Evolutionary conservation across 2,888 invertebrate species (phyloP).

Genomic region (Galeruca laticollis): DNA sequence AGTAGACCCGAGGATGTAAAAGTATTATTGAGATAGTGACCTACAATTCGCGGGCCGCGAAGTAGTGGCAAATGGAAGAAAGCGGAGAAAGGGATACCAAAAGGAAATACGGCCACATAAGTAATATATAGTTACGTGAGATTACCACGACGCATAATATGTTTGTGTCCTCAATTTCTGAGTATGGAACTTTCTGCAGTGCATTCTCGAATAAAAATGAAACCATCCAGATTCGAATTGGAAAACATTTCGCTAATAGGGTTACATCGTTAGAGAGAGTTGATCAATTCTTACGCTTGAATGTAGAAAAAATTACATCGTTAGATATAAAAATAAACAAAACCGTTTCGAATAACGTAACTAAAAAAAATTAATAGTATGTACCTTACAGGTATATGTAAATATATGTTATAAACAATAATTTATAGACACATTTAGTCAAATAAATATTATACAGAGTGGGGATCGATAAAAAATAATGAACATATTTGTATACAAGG

Average conservation of each 20-base stretch:
- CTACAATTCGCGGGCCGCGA: conserved; percentile 61
- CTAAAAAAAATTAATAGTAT: too few relatives aligned
- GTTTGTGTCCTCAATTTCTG: conserved; percentile 63
- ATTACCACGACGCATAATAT: conserved; percentile 66
- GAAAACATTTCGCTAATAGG: conserved; percentile 45
- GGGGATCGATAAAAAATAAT: too few relatives aligned
- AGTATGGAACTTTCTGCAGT: conserved; percentile 56
- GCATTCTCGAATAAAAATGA: conserved; percentile 66
- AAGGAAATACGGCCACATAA: conserved; percentile 66
- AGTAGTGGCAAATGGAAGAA: conserved; percentile 67
- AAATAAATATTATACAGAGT: too few relatives aligned
- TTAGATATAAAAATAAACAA: conserved; percentile 5
- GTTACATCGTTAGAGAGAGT: conserved; percentile 38
- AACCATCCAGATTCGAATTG: conserved; percentile 54
- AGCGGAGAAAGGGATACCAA: conserved; percentile 67
- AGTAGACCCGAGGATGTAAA: conserved; percentile 62
- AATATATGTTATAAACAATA: too few relatives aligned
- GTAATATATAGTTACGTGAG: conserved; percentile 67
- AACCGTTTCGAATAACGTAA: not conserved
- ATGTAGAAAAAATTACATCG: not conserved
- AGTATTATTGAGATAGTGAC: conserved; percentile 66
- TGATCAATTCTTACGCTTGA: conserved; percentile 21
- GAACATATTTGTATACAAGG: too few relatives aligned
- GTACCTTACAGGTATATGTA: too few relatives aligned
- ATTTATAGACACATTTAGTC: too few relatives aligned